phyloP scores from a whole-genome alignment of 92 coral and sea anemone genomes.

The Chrysogorgia sp. region DNA sequence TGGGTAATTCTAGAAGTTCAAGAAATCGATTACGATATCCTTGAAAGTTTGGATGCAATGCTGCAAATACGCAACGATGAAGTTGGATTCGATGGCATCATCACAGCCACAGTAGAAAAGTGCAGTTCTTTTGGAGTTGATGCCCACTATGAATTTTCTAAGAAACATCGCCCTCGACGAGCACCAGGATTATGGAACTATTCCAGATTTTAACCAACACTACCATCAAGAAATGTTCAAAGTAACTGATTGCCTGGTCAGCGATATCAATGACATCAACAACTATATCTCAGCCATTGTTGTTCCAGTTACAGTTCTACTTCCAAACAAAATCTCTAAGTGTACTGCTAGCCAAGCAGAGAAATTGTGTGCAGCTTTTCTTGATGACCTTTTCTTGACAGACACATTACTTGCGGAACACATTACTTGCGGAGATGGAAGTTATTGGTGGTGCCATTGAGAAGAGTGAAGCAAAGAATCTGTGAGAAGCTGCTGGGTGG shows the following conservation, averaged over 20 bases:
- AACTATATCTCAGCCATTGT: slow-evolving; percentile 22
- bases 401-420: slow-evolving; percentile 10
- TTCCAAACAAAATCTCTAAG: slow-evolving; percentile 23
- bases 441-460: slow-evolving; percentile 17
- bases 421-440: slow-evolving; percentile 33
- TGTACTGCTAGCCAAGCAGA: not conserved
- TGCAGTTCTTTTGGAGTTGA: slow-evolving; percentile 31
- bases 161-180: slow-evolving; percentile 27
- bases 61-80: slow-evolving; percentile 23
- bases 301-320: slow-evolving; percentile 10
- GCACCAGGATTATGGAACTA: slow-evolving; percentile 18
- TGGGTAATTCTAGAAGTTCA: slow-evolving; percentile 21
- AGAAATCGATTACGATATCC: slow-evolving; percentile 36
- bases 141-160: slow-evolving; percentile 19
- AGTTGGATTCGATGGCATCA: slow-evolving; percentile 20
- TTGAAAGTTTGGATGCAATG: slow-evolving; percentile 19
- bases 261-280: slow-evolving; percentile 19
- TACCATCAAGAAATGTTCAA: slow-evolving; percentile 27
- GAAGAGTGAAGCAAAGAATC: slow-evolving; percentile 28
- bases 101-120: slow-evolving; percentile 28
- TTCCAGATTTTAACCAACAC: slow-evolving; percentile 15
- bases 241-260: slow-evolving; percentile 24
- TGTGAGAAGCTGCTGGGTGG: slow-evolving; percentile 20
- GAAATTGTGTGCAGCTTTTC: slow-evolving; percentile 27
- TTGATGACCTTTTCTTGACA: slow-evolving; percentile 8